Evolutionary conservation across 2,113 vertebrate genomes (phyloP).

Genomic region (Steatornis caripensis): DNA sequence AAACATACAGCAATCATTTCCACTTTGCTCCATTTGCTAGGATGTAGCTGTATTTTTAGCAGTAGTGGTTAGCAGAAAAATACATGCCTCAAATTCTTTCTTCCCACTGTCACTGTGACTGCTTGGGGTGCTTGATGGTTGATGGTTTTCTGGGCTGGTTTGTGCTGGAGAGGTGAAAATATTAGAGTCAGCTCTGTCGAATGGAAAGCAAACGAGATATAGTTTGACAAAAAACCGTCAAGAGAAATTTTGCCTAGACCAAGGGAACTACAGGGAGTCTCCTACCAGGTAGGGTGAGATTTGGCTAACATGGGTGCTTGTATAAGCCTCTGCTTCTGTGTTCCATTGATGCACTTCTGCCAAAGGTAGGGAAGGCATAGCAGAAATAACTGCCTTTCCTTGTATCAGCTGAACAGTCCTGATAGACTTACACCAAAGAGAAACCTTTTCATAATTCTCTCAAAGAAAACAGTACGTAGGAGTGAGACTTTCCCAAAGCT

Average conservation of each 20-base stretch:
- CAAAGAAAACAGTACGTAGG: background rate
- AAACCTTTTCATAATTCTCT: background rate
- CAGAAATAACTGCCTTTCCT: background rate
- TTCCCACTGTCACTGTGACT: background rate
- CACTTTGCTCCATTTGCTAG: background rate
- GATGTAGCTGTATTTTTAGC: background rate
- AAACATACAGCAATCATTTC: background rate
- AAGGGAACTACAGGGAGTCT: background rate
- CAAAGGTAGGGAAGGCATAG: background rate
- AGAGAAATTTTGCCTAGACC: background rate
- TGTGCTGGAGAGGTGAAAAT: background rate
- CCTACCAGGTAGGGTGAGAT: background rate
- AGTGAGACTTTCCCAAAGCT: background rate
- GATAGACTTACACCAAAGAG: background rate
- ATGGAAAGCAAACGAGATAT: background rate
- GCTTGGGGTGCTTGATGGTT: background rate
- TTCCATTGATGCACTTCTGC: background rate
- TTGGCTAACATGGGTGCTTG: background rate
- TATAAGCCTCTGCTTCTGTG: background rate
- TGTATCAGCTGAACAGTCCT: background rate
- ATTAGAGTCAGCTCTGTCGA: background rate
- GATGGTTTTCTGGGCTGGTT: background rate
- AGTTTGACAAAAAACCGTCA: background rate
- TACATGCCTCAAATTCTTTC: accelerated
- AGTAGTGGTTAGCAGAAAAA: background rate